phyloP scores from a whole-genome alignment of 2,113 vertebrate genomes.

The Pachypanchax playfairii region DNA sequence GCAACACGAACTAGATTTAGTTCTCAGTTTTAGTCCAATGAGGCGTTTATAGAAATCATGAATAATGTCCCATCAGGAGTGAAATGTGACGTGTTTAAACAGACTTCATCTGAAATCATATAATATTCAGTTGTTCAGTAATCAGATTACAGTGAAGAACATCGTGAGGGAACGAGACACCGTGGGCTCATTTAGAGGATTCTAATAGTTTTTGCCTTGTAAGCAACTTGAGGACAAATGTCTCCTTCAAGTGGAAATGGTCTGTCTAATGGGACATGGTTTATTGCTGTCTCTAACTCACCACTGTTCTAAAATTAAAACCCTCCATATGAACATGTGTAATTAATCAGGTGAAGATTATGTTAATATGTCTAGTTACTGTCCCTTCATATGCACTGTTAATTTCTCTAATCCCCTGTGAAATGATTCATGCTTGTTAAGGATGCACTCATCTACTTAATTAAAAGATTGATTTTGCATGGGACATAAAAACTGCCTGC shows the following conservation, averaged over 20 bases:
- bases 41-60: too few relatives aligned
- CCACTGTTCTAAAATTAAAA: conserved; percentile 32
- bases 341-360: conserved; percentile 62
- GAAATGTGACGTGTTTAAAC: too few relatives aligned
- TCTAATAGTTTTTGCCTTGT: not conserved
- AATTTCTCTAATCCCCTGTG: conserved; percentile 69
- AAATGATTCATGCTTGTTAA: conserved; percentile 75
- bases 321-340: conserved; percentile 48
- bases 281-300: conserved; percentile 17
- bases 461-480: conserved; percentile 76
- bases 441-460: conserved; percentile 76
- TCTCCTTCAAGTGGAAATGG: too few relatives aligned
- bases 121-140: too few relatives aligned
- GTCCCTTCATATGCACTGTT: conserved; percentile 58
- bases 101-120: too few relatives aligned
- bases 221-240: not conserved
- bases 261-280: conserved; percentile 30
- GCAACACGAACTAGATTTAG: too few relatives aligned
- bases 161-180: not conserved
- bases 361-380: conserved; percentile 56
- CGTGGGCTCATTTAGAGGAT: too few relatives aligned
- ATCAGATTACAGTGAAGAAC: too few relatives aligned
- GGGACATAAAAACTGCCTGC: conserved; percentile 58
- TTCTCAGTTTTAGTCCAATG: too few relatives aligned
- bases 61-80: too few relatives aligned